Conservation (phyloP, 2,797 vertebrate genomes). For the Graptemys geographica region DNA sequence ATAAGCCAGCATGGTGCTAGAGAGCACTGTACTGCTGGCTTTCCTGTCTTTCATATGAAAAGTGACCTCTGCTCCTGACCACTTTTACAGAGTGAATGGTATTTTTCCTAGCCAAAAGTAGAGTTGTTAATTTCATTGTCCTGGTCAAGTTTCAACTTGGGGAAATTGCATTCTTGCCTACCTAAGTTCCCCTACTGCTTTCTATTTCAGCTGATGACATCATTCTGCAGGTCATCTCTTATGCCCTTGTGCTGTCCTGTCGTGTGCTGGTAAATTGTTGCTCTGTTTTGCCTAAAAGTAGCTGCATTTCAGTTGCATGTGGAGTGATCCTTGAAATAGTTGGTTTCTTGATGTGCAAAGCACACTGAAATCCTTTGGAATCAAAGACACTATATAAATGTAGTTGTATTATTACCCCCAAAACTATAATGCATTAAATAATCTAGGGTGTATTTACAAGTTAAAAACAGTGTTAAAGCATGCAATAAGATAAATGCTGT, state of each 20-base stretch:
- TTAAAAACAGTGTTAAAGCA: constrained; percentile 28
- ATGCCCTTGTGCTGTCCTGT: neutral
- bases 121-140: neutral
- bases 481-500: neutral
- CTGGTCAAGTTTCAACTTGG: neutral
- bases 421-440: constrained; percentile 41
- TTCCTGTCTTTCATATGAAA: neutral
- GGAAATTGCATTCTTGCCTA: neutral
- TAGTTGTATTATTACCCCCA: constrained; percentile 38
- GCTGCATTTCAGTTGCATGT: neutral
- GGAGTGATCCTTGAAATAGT: constrained; percentile 18
- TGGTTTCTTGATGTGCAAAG: neutral
- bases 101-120: neutral
- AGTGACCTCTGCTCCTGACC: neutral
- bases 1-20: neutral
- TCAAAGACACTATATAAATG: neutral
- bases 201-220: neutral
- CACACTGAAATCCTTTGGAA: neutral
- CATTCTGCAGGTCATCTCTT: neutral
- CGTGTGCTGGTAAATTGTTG: neutral
- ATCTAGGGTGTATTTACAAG: neutral
- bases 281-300: neutral
- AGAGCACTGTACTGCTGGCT: neutral
- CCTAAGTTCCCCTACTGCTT: neutral
- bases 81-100: neutral